These are phyloP conservation scores for Temnopleurus reevesii DNA, from an alignment of 53 echinoderm and acorn worm species.

Conservation along the genomic window DNA sequence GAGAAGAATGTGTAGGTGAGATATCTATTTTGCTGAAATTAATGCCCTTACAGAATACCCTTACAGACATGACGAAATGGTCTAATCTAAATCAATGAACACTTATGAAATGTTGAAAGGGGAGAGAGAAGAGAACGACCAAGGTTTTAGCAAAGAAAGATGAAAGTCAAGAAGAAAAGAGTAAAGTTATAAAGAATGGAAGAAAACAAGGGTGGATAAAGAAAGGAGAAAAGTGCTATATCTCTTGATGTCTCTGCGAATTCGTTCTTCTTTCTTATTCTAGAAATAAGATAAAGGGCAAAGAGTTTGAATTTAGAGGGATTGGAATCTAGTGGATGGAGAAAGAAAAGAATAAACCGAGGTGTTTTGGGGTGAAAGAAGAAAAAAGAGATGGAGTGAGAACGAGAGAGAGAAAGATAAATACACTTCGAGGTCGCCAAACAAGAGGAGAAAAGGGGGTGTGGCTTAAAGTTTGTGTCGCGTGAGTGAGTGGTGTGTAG, in stretches of 20 bases:
- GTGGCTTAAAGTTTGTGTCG: conserved; percentile 24
- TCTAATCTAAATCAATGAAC: neutral
- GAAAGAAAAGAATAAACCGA: too few relatives aligned
- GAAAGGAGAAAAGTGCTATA: too few relatives aligned
- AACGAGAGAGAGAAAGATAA: neutral
- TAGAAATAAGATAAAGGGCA: too few relatives aligned
- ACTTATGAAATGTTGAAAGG: neutral
- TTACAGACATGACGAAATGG: too few relatives aligned
- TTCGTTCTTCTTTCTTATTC: too few relatives aligned
- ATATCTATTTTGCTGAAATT: too few relatives aligned
- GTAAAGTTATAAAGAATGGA: neutral
- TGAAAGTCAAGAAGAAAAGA: neutral
- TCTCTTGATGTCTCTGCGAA: too few relatives aligned
- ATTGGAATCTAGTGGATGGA: too few relatives aligned
- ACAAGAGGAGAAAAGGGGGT: neutral
- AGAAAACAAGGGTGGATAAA: too few relatives aligned
- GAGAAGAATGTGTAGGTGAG: neutral
- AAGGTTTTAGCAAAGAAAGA: neutral
- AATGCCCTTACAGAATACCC: too few relatives aligned
- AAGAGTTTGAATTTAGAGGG: too few relatives aligned
- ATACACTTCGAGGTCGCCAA: neutral
- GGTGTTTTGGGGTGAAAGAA: neutral
- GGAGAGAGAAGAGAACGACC: neutral
- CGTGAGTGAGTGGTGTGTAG: conserved; percentile 1
- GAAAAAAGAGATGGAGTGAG: neutral